phyloP scores from a whole-genome alignment of 2,888 invertebrate species.

The Athripsodes cinereus region DNA sequence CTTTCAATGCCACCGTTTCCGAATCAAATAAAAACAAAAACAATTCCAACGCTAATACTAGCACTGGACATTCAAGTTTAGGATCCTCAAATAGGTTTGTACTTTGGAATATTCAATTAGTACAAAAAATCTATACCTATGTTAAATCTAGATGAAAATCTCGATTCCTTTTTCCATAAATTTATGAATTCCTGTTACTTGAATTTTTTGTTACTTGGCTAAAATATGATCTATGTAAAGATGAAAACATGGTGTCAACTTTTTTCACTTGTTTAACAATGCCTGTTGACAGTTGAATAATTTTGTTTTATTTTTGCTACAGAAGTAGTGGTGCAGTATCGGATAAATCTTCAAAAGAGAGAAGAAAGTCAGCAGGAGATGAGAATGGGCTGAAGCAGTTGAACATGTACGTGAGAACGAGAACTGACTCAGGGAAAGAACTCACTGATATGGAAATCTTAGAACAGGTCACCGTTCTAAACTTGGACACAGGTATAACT shows the following conservation, averaged over 20 bases:
- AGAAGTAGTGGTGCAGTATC: background rate
- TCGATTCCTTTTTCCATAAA: no score
- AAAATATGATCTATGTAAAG: no score
- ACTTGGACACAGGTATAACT: constrained; percentile 60
- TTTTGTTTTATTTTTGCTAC: no score
- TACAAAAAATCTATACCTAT: no score
- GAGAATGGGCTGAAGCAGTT: constrained; percentile 61
- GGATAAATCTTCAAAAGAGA: constrained; percentile 37
- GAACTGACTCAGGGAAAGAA: constrained; percentile 81
- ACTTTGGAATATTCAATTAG: no score
- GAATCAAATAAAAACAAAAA: background rate
- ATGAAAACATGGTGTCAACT: no score
- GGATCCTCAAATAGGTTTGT: constrained; percentile 36
- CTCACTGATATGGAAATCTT: constrained; percentile 89
- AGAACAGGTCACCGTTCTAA: constrained; percentile 81
- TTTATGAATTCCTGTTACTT: no score
- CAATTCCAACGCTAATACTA: constrained; percentile 11
- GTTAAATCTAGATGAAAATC: no score
- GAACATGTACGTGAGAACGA: constrained; percentile 69
- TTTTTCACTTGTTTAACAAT: no score
- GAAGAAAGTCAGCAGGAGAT: constrained; percentile 79
- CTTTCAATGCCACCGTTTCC: constrained; percentile 39
- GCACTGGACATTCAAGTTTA: constrained; percentile 37
- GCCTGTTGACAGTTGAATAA: no score
- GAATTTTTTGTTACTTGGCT: no score